Base-by-base conservation (phyloP, 1,140 invertebrate genomes). In the Leptinotarsa undecemlineata region DNA sequence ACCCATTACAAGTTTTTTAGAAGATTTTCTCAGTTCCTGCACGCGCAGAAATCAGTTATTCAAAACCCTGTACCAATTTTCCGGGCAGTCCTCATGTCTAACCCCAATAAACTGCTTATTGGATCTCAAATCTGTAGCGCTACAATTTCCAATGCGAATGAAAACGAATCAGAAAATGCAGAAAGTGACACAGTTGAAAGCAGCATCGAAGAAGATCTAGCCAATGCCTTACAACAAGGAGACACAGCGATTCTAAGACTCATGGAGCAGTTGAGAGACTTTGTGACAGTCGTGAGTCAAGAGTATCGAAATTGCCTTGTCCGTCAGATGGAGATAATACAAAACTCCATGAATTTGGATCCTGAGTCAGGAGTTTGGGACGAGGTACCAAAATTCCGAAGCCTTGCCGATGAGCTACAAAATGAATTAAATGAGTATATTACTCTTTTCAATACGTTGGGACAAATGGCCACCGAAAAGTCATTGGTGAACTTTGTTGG, bases 281-380 rank as follows among this genome's bases (percentile, higher is more conserved):
- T 79, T 20, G 74, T 85, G 21, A 67, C 76, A 14, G 78, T 78
- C 42, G 78, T 77, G 23, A 81, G 81, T 51, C 73, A 80, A 64
- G 79, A 83, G 68, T 85, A 85, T 74, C 74, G 81, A 64, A 71
- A 73, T 48, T 82, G 78, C 74, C 48, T 84, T 14, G 63, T 67
- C 33, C 81, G 81, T 70, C 84, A 85, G 80, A 85, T 85, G 26
- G 77, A 82, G 57, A 73, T 84, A 19, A 82, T 78, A 14, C 48
- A 77, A 69, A 73, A 62, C 48, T 76, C 78, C 51, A 77, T 74
- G 47, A 71, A 74, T 57, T 48, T 75, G 23, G 80, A 78, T 11
- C 72, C 81, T 15, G 33, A 77, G 4, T 77, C 77, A 20, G 76
- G 78, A 71, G 74, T 79, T 70, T 84, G 81, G 78, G 82, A 82